Evolutionary conservation across 2,888 invertebrate species (phyloP).

Genomic region (Macrosiphum euphorbiae): DNA sequence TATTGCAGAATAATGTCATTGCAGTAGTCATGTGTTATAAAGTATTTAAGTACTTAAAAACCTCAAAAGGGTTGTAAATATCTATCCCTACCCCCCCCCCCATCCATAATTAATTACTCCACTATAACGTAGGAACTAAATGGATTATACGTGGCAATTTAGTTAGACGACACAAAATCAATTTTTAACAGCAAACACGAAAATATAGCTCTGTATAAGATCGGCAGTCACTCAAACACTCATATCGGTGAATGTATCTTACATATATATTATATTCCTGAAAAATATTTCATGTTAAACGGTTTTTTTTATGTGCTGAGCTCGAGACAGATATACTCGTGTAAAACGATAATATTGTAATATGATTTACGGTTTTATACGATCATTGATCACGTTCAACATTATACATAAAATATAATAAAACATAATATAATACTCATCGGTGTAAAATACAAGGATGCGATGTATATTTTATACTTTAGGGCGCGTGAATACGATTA

Average conservation of each 20-base stretch:
- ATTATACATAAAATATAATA: neutral
- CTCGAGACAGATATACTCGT: neutral
- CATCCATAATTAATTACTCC: no score
- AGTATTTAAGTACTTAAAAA: no score
- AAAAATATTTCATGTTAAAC: neutral
- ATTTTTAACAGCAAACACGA: neutral
- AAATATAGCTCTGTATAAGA: neutral
- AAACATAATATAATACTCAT: neutral
- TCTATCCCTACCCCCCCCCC: no score
- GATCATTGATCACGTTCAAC: neutral
- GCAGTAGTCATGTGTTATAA: no score
- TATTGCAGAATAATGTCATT: no score
- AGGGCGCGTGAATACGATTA: neutral
- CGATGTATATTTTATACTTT: neutral
- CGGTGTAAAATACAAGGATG: neutral
- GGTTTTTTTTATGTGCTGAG: neutral
- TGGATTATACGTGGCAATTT: neutral
- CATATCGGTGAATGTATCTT: no score
- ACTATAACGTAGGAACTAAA: neutral
- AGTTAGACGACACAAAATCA: neutral
- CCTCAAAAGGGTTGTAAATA: no score
- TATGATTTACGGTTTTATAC: neutral
- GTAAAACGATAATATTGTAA: neutral
- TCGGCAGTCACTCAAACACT: neutral
- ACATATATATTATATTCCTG: neutral